These are phyloP conservation scores for Lucilia cuprina DNA, from an alignment of 1,140 invertebrate species.

Conservation along the genomic window DNA sequence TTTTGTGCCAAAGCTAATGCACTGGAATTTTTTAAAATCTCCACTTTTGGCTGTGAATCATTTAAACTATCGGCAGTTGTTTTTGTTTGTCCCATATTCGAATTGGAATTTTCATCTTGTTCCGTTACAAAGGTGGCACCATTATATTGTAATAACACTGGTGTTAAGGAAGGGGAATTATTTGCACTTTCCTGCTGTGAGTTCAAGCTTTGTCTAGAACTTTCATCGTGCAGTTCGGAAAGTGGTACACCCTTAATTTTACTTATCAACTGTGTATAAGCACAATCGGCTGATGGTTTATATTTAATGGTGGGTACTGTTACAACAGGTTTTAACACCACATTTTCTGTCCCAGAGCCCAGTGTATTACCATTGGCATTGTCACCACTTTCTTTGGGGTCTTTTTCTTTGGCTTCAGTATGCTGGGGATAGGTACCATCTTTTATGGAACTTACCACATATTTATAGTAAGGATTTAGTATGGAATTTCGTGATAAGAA, in stretches of 20 bases:
- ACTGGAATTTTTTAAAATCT: conserved; percentile 62
- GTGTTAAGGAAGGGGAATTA: conserved; percentile 43
- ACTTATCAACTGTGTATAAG: conserved; percentile 84
- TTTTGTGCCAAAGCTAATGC: conserved; percentile 68
- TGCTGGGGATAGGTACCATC: conserved; percentile 74
- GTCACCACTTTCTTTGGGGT: neutral
- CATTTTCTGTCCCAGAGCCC: neutral
- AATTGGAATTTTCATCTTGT: conserved; percentile 30
- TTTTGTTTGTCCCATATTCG: conserved; percentile 9
- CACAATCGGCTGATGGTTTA: conserved; percentile 81
- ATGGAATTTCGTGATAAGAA: conserved; percentile 88
- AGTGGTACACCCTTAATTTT: conserved; percentile 79
- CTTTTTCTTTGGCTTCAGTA: conserved; percentile 40
- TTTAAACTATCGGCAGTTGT: conserved; percentile 36
- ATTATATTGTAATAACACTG: conserved; percentile 55
- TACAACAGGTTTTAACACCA: conserved; percentile 45
- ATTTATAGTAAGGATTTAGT: conserved; percentile 91
- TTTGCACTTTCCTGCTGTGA: conserved; percentile 36
- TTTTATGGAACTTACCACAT: conserved; percentile 82
- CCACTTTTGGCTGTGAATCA: conserved; percentile 46
- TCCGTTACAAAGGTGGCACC: conserved; percentile 49
- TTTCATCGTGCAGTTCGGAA: conserved; percentile 55
- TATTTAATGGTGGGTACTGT: conserved; percentile 69
- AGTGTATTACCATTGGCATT: neutral
- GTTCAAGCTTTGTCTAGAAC: conserved; percentile 39